Evolutionary conservation across 1,140 invertebrate genomes (phyloP), one percentile per base, ranked within the genome.

Genomic region (Drosophila subobscura): DNA sequence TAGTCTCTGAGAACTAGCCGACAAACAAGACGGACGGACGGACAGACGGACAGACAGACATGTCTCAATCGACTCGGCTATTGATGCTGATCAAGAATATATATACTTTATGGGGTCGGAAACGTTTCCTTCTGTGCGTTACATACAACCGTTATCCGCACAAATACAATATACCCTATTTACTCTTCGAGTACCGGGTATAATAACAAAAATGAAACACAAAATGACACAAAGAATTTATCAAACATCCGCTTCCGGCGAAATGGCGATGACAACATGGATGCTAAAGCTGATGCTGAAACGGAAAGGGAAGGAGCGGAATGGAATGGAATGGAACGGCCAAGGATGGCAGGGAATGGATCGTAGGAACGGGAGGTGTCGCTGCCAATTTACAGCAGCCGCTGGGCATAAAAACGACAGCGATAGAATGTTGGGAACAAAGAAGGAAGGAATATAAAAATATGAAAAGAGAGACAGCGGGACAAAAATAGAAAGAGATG

Each of bases 171-270:
- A 20, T 20, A 20, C 16, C 16, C 16, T 1, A 20, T 20, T 20
- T 20, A 20, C 16, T 20, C 16, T 20, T 20, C 16, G 16, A 20
- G 16, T 20, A 20, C 16, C 16, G 16, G 16, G 16, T 20, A 20
- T 20, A 20, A 20, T n/a, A n/a, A n/a, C n/a, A n/a, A n/a, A 67
- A 63, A 72, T 59, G 58, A 70, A 72, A 78, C 56, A 67, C 56
- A 81, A 70, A 73, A 74, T 84, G 70, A 66, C 74, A 72, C 61
- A 70, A 61, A 58, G 68, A 84, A 85, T 72, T 76, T 79, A 84
- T 84, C 80, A 84, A 84, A 79, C 66, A 76, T 85, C 80, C 72
- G 76, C 66, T 84, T 84, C 80, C 80, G 80, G 71, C 65, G 3
- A 75, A 60, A 50, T 53, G 67, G 40, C 49, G 27, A 23, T 42